phyloP scores from a whole-genome alignment of 1,140 invertebrate genomes.

The Gryon sp. region DNA sequence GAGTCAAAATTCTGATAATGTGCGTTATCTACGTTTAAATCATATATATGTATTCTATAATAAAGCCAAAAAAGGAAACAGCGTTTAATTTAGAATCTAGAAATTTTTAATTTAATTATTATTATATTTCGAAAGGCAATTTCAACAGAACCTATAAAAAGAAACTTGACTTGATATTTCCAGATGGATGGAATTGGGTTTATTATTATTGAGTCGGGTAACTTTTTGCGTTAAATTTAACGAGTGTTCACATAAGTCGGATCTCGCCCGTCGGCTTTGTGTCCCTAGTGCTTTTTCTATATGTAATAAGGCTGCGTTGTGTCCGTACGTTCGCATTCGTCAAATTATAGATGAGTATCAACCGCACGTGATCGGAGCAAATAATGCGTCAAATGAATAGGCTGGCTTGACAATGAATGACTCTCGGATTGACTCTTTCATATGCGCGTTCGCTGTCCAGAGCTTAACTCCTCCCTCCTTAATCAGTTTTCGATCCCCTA shows the following conservation, averaged over 20 bases:
- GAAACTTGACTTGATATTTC: too few species aligned
- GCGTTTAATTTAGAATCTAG: too few species aligned
- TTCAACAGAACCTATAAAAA: too few species aligned
- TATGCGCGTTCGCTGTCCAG: conserved; percentile 64
- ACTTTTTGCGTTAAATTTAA: conserved; percentile 39
- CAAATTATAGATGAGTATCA: conserved; percentile 77
- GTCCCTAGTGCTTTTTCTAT: conserved; percentile 15
- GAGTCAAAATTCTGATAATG: too few species aligned
- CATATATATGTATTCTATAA: too few species aligned
- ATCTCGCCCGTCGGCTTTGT: conserved; percentile 13
- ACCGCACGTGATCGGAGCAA: conserved; percentile 75
- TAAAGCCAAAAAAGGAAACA: too few species aligned
- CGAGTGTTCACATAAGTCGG: conserved; percentile 36
- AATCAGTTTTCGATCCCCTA: conserved; percentile 78
- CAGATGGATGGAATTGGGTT: not conserved
- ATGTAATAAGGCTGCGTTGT: conserved; percentile 45
- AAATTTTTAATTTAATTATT: too few species aligned
- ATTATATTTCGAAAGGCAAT: too few species aligned
- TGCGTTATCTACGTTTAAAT: too few species aligned
- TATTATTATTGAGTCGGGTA: not conserved
- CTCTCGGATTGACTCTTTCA: conserved; percentile 76
- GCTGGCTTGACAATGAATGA: conserved; percentile 72
- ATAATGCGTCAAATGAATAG: conserved; percentile 78
- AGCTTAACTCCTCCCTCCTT: conserved; percentile 70
- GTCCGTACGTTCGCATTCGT: conserved; percentile 45